Evolutionary conservation across 2,113 vertebrate genomes (phyloP).

Genomic region (Cettia cetti): DNA sequence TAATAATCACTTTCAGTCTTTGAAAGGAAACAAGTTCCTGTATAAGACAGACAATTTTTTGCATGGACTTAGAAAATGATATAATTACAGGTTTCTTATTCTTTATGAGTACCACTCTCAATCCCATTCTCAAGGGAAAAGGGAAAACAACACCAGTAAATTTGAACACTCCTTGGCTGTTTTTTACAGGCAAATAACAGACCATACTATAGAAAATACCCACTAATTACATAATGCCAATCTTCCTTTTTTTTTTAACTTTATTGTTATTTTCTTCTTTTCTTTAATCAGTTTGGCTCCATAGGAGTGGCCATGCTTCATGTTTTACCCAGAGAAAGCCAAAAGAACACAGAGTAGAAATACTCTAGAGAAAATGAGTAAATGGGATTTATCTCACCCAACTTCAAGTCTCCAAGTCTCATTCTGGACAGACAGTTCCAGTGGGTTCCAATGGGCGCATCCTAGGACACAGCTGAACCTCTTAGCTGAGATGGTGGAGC

Average conservation of each 20-base stretch:
- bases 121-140: background rate
- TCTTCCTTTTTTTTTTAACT: background rate
- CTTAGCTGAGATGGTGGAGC: rapidly evolving
- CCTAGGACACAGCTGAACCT: background rate
- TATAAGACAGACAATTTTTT: background rate
- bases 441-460: rapidly evolving
- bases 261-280: background rate
- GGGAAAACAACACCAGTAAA: background rate
- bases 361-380: background rate
- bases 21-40: background rate
- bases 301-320: background rate
- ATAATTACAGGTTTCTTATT: background rate
- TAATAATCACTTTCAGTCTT: background rate
- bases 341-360: background rate
- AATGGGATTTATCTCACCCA: background rate
- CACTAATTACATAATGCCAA: background rate
- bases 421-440: background rate
- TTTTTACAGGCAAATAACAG: background rate
- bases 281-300: background rate
- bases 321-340: background rate
- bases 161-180: background rate
- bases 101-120: background rate
- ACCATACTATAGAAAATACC: background rate
- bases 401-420: background rate
- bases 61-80: background rate